phyloP scores from a whole-genome alignment of 2,888 invertebrate species.

The Caenorhabditis parvicauda region DNA sequence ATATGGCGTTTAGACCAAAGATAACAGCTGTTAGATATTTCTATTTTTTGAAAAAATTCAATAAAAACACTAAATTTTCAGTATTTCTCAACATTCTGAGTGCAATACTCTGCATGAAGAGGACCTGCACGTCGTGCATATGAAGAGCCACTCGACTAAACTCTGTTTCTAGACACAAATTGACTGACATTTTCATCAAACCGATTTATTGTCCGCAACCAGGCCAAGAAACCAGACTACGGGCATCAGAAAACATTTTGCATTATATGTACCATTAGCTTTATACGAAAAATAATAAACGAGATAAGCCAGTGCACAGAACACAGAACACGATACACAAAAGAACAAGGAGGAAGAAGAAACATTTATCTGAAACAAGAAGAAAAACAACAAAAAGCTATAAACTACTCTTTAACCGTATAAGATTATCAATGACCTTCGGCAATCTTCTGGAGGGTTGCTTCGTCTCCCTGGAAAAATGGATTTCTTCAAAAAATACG shows the following conservation, averaged over 20 bases:
- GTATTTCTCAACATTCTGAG: conserved; percentile 52
- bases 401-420: conserved; percentile 22
- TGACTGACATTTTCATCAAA: neutral
- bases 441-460: conserved; percentile 51
- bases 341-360: conserved; percentile 1
- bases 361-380: conserved; percentile 6
- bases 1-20: too few species aligned
- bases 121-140: conserved; percentile 41
- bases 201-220: conserved; percentile 10
- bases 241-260: conserved; percentile 2
- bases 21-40: too few species aligned
- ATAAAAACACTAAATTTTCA: too few species aligned
- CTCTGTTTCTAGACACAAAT: neutral
- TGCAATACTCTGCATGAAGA: conserved; percentile 49
- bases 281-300: neutral
- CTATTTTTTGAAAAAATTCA: too few species aligned
- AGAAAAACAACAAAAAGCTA: neutral
- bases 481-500: too few species aligned
- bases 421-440: too few species aligned
- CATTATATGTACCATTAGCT: neutral
- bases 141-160: neutral
- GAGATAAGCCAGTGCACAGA: conserved; percentile 2
- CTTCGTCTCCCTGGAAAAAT: conserved; percentile 57
- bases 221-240: neutral
- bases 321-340: neutral